phyloP scores from a whole-genome alignment of 2,113 vertebrate species.

The Lepisosteus osseus region DNA sequence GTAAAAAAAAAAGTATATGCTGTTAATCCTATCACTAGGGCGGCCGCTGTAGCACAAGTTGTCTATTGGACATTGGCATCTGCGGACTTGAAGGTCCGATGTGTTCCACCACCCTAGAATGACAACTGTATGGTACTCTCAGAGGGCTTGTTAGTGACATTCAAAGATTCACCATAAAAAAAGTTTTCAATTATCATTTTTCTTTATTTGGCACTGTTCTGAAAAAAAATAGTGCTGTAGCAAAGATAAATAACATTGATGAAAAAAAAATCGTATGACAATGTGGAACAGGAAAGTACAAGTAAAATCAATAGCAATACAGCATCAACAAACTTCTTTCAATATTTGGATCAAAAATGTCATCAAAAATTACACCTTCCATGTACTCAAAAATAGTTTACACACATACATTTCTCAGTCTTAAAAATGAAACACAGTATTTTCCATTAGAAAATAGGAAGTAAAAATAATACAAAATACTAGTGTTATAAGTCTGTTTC shows the following conservation, averaged over 20 bases:
- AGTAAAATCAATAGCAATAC: not conserved
- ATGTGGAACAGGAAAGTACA: constrained; percentile 9
- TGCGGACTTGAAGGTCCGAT: not conserved
- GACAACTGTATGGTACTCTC: not conserved
- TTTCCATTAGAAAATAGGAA: not conserved
- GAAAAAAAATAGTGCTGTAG: constrained; percentile 30
- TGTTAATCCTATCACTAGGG: not conserved
- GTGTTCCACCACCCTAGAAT: too few relatives aligned
- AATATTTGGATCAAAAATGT: constrained; percentile 17
- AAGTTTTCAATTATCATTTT: constrained; percentile 21
- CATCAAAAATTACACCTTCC: not conserved
- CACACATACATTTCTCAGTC: not conserved
- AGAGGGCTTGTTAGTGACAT: constrained; percentile 19
- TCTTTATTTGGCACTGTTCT: constrained; percentile 52
- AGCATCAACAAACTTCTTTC: constrained; percentile 1
- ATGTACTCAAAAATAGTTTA: not conserved
- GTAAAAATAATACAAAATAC: not conserved
- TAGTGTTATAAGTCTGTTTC: constrained; percentile 12
- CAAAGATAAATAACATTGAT: constrained; percentile 40
- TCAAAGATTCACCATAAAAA: not conserved
- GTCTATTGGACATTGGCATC: not conserved
- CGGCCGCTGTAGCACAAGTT: not conserved
- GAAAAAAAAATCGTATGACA: constrained; percentile 30
- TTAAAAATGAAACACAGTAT: not conserved
- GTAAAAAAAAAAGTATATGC: too few relatives aligned